Evolutionary conservation across 2,113 vertebrate genomes (phyloP), one percentile per base, ranked within the genome.

Genomic region (Poeciliopsis occidentalis): DNA sequence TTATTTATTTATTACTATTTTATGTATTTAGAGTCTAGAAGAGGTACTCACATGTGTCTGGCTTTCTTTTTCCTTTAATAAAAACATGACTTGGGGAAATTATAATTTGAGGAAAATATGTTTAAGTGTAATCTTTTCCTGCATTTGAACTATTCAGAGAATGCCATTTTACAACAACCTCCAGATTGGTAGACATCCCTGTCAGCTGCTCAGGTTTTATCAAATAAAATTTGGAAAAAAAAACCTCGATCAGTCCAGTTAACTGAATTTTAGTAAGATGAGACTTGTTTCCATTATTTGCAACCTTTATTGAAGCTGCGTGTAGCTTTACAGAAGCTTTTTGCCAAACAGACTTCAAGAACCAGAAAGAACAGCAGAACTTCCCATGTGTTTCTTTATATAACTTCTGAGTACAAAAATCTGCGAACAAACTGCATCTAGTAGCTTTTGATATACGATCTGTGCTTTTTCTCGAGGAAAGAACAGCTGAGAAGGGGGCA

Each of bases 41-140:
- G 41, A 76, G 66, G 39, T 26, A 41, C 22, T 63, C 0, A 1
- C 10, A 60, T 51, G 73, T 67, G 44, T 67, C 32, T 27, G 0
- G 11, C 70, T 24, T 71, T 64, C 37, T 60, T 63, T 1, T 5
- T 54, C 15, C 4, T 12, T 39, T 8, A 7, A 19, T 8, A 30
- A 24, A 41, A 41, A 12, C 26, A 13, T 39, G 34, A 22, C 37
- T 73, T 15, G 17, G 17, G 27, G 27, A 72, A 63, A n/a, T 8
- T 27, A 27, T 71, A 31, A 8, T 51, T 75, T 41, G 4, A 62
- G 66, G 71, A 31, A 26, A 54, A 47, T 19, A 75, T 79, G 66
- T 78, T 65, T 64, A 51, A 66, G 62, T 60, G 75, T 85, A 27
- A 60, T 85, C 70, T 74, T 67, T 60, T 51, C 29, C 29, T 51